A percentile compares a stretch with the other conserved stretches of the same genome.
These are phyloP conservation scores for Sinocyclocheilus anshuiensis DNA, from an alignment of 2,113 vertebrate species.

Conservation along the genomic window DNA sequence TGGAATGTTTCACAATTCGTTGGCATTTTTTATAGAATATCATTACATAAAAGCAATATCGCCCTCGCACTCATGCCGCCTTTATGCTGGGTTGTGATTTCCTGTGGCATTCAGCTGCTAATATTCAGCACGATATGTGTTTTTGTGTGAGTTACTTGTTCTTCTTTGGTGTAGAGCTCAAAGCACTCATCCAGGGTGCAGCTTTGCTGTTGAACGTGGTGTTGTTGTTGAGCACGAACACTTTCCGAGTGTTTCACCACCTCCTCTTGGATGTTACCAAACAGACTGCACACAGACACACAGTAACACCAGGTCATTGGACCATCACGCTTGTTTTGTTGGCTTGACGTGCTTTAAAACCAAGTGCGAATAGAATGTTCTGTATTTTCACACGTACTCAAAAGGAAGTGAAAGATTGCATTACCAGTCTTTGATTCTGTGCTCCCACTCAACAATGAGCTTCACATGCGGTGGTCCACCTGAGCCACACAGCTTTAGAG, in stretches of 20 bases:
- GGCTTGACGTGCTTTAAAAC: neutral
- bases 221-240: constrained; percentile 84
- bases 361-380: neutral
- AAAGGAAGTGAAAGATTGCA: constrained; percentile 47
- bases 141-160: constrained; percentile 79
- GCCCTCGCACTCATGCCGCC: neutral
- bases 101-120: neutral
- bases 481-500: constrained; percentile 79
- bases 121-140: neutral
- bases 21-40: too few species aligned
- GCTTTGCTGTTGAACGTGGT: constrained; percentile 86
- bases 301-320: neutral
- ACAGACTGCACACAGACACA: constrained; percentile 75
- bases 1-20: too few species aligned
- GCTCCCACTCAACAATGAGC: constrained; percentile 89
- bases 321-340: neutral
- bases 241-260: constrained; percentile 86
- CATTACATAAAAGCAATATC: constrained; percentile 8
- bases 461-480: constrained; percentile 91
- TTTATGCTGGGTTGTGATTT: neutral
- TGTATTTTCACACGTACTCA: neutral
- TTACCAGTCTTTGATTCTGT: constrained; percentile 86
- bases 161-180: constrained; percentile 98
- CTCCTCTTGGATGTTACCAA: constrained; percentile 89
- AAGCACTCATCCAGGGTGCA: constrained; percentile 94